These are phyloP conservation scores for Mellilla xanthometata DNA, from an alignment of 2,888 invertebrate genomes.

Conservation along the genomic window DNA sequence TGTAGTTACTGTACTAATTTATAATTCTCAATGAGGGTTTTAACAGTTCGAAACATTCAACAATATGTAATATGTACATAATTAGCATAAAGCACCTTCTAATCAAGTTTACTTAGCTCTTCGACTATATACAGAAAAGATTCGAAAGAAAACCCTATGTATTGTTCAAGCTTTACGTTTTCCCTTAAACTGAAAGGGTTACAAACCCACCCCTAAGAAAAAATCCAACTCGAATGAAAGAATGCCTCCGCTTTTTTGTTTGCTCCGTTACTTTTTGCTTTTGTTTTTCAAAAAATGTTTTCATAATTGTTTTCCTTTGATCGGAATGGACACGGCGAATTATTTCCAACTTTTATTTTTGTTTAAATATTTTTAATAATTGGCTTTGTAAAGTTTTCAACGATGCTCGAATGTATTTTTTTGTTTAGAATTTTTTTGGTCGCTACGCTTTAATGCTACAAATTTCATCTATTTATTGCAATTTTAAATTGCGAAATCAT, in stretches of 20 bases:
- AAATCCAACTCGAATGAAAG: conserved; percentile 58
- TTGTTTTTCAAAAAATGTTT: conserved; percentile 49
- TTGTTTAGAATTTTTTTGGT: background rate
- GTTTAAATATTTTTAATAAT: conserved; percentile 33
- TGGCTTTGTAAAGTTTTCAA: conserved; percentile 23
- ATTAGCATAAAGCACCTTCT: no score
- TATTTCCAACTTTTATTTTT: conserved; percentile 32
- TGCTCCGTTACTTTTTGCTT: conserved; percentile 35
- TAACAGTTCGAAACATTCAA: no score
- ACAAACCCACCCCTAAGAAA: conserved; percentile 57
- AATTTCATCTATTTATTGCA: no score
- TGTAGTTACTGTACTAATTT: no score
- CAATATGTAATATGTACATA: no score
- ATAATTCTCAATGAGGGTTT: no score
- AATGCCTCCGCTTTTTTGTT: conserved; percentile 54
- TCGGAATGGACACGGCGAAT: conserved; percentile 38
- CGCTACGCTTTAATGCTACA: no score
- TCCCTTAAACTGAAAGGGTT: conserved; percentile 60
- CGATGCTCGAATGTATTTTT: conserved; percentile 8
- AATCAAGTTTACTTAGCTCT: conserved; percentile 27
- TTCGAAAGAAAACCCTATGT: conserved; percentile 47
- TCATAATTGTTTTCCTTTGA: conserved; percentile 56
- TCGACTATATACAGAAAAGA: conserved; percentile 35
- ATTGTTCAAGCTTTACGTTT: conserved; percentile 55
- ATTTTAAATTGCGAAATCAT: no score